Percentiles rank a stretch among this genome's conserved stretches.
phyloP scores from a whole-genome alignment of 2,888 invertebrate genomes.

The Athalia circularis region DNA sequence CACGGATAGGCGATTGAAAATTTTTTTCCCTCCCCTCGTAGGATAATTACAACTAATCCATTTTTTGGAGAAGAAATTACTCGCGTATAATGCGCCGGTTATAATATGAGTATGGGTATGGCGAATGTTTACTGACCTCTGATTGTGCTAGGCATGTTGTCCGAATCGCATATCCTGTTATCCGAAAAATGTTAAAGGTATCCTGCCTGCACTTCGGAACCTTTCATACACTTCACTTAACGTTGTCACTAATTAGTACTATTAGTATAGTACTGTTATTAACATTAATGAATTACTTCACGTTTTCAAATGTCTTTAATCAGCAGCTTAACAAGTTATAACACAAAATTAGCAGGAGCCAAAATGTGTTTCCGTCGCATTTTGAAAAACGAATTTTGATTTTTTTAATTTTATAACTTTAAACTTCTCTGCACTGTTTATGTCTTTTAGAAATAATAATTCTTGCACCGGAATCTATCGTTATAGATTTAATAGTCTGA shows the following conservation, averaged over 20 bases:
- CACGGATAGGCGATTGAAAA: too few species aligned
- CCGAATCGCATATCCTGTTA: conserved; percentile 70
- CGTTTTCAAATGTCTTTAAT: too few species aligned
- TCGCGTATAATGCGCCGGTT: neutral
- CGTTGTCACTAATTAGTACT: conserved; percentile 31
- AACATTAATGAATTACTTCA: too few species aligned
- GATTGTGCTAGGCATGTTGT: conserved; percentile 73
- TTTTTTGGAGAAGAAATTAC: neutral
- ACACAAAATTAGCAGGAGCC: conserved; percentile 27
- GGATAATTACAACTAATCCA: neutral
- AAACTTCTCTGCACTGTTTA: neutral
- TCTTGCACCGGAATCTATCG: neutral
- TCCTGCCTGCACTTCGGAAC: conserved; percentile 47
- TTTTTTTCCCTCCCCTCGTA: too few species aligned
- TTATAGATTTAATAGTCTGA: too few species aligned
- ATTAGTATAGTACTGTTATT: conserved; percentile 2
- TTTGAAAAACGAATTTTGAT: conserved; percentile 17
- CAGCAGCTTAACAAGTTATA: neutral
- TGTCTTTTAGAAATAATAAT: neutral
- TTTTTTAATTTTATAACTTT: neutral
- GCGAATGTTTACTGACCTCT: conserved; percentile 64
- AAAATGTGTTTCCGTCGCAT: conserved; percentile 41
- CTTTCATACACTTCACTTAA: conserved; percentile 33
- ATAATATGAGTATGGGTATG: neutral
- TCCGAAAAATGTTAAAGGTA: conserved; percentile 57